phyloP scores from a whole-genome alignment of 2,113 vertebrate genomes.

The Syngnathus floridae region DNA sequence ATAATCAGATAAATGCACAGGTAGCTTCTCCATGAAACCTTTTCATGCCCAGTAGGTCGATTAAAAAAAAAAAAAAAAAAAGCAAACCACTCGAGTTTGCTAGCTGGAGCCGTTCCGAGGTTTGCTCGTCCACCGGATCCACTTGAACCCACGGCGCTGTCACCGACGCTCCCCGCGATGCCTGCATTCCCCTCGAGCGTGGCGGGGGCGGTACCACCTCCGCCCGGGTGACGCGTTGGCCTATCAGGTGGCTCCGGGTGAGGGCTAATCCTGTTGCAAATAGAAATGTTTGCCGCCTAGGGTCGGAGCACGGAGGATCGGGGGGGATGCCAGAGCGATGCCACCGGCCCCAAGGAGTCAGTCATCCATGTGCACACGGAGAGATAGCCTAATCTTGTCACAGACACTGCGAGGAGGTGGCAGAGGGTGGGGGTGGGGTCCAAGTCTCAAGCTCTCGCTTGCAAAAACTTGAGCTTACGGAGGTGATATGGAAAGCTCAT shows the following conservation, averaged over 20 bases:
- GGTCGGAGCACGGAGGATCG: constrained; percentile 26
- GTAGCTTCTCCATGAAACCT: no score
- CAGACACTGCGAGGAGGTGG: constrained; percentile 23
- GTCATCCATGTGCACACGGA: constrained; percentile 61
- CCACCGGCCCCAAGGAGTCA: constrained; percentile 50
- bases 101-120: background rate
- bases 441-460: constrained; percentile 32
- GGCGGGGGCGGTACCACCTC: background rate
- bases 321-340: constrained; percentile 32
- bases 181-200: constrained; percentile 33
- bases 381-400: constrained; percentile 69
- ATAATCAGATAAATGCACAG: no score
- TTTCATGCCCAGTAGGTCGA: no score
- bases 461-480: constrained; percentile 37
- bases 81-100: no score
- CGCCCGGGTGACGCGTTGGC: constrained; percentile 31
- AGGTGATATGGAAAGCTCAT: constrained; percentile 47
- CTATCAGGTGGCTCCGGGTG: constrained; percentile 59
- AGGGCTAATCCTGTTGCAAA: constrained; percentile 63
- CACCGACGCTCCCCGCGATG: constrained; percentile 37
- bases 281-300: constrained; percentile 55
- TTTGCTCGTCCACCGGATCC: constrained; percentile 4
- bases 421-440: background rate
- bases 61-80: no score
- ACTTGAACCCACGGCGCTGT: constrained; percentile 20